phyloP scores from a whole-genome alignment of 2,113 vertebrate genomes.

The Bucco capensis region DNA sequence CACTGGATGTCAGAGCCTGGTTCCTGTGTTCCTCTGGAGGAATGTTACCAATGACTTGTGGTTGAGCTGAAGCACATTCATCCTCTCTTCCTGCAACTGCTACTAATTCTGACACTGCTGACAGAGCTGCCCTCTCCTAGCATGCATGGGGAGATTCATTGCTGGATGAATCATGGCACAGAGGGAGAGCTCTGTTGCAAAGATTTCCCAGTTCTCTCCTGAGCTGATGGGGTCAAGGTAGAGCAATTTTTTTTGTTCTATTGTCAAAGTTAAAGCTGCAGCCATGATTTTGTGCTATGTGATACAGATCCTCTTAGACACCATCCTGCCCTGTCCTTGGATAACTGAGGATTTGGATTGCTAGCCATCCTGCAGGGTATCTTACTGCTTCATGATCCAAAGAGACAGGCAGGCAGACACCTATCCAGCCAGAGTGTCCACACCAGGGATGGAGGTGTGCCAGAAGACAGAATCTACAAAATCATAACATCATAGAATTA shows the following conservation, averaged over 20 bases:
- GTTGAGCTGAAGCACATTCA: conserved; percentile 1
- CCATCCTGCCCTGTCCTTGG: neutral
- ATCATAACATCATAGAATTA: no score
- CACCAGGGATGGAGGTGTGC: neutral
- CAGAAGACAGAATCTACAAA: neutral
- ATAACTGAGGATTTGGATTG: neutral
- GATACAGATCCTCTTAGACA: neutral
- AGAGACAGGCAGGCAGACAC: neutral
- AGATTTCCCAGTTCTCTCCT: neutral
- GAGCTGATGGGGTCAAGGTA: neutral
- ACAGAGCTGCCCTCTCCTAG: conserved; percentile 13
- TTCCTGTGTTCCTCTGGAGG: conserved; percentile 16
- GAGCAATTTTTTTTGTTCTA: neutral
- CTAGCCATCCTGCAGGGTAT: neutral
- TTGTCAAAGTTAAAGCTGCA: neutral
- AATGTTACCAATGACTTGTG: conserved; percentile 30
- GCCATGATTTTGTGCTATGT: neutral
- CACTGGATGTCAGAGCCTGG: conserved; percentile 6
- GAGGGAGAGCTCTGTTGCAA: neutral
- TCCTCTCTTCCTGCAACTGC: conserved; percentile 47
- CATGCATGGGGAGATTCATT: neutral
- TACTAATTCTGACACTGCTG: conserved; percentile 41
- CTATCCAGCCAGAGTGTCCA: neutral
- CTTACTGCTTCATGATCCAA: neutral
- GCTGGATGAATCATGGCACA: neutral